Percentiles rank a stretch among this genome's conserved stretches.
phyloP scores from a whole-genome alignment of 2,113 vertebrate genomes.

The Platycercus adscitus region DNA sequence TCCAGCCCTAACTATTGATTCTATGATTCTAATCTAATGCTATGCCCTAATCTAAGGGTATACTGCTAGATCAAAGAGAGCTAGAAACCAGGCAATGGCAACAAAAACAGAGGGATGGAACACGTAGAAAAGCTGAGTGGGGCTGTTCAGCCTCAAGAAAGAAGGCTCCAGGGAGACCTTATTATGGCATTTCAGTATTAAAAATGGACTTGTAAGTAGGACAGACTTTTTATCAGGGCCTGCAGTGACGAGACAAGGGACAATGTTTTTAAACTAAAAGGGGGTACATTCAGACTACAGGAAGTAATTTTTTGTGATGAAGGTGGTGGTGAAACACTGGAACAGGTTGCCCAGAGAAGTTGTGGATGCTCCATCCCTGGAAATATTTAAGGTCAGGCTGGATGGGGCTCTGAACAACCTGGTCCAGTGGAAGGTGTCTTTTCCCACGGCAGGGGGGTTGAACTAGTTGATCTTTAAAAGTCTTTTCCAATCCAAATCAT shows the following conservation, averaged over 20 bases:
- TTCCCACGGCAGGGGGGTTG: neutral
- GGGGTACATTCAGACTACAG: neutral
- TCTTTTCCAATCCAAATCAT: neutral
- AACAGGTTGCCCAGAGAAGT: neutral
- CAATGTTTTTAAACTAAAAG: neutral
- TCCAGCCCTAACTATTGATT: too few species aligned
- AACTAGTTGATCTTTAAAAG: neutral
- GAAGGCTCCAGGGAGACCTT: neutral
- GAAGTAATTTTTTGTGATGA: neutral
- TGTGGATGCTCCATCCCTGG: neutral
- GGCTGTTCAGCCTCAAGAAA: neutral
- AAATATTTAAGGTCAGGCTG: neutral
- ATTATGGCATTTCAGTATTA: neutral
- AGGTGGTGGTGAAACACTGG: neutral
- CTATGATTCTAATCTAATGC: neutral
- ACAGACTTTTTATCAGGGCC: neutral
- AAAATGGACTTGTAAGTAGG: neutral
- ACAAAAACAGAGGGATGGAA: neutral
- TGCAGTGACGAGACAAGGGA: neutral
- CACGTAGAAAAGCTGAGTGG: neutral
- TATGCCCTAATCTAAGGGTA: neutral
- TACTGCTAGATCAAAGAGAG: neutral
- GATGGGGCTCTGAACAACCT: neutral
- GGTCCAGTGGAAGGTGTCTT: neutral
- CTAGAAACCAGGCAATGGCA: neutral